A percentile compares a stretch with the other conserved stretches of the same genome.
phyloP scores from a whole-genome alignment of 2,797 vertebrate genomes.

The Acrossocheilus wenchowensis region DNA sequence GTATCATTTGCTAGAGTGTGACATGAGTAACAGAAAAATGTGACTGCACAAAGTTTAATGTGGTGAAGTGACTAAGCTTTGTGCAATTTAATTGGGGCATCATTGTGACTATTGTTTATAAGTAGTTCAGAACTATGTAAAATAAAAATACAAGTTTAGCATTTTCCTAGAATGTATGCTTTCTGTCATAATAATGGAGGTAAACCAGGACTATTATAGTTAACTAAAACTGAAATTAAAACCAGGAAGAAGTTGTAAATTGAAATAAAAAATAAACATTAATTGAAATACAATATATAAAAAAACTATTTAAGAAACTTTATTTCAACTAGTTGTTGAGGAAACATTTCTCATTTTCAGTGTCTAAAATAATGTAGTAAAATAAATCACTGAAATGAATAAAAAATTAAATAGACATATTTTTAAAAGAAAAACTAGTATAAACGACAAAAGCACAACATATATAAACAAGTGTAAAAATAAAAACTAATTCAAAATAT shows the following conservation, averaged over 20 bases:
- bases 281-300: neutral
- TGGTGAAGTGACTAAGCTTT: constrained; percentile 5
- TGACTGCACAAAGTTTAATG: constrained; percentile 41
- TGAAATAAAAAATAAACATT: neutral
- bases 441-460: neutral
- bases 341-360: neutral
- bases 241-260: neutral
- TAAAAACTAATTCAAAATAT: neutral
- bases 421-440: neutral
- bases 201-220: neutral
- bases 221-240: constrained; percentile 6
- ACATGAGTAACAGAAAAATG: constrained; percentile 50
- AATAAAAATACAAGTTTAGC: constrained; percentile 26
- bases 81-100: neutral
- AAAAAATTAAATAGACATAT: neutral
- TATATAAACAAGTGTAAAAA: neutral
- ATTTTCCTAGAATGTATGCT: neutral
- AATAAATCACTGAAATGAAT: neutral
- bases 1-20: constrained; percentile 49
- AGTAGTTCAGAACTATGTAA: neutral
- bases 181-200: neutral
- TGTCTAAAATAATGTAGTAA: neutral
- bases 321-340: neutral
- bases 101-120: neutral
- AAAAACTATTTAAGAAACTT: neutral